phyloP scores from a whole-genome alignment of 2,888 invertebrate genomes.

The Nyleta sp. region DNA sequence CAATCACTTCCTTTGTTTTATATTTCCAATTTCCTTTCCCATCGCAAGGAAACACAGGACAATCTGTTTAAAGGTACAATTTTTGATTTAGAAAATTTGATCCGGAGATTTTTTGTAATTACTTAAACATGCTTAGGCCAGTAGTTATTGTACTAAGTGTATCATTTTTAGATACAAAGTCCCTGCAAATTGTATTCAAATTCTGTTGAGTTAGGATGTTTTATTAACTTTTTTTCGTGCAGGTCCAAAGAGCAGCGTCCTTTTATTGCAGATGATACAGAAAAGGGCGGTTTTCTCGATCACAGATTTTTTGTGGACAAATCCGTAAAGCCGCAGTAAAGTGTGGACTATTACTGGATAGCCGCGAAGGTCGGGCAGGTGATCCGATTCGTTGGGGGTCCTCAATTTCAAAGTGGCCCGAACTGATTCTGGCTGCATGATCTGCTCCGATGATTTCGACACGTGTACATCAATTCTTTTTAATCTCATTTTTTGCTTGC shows the following conservation, averaged over 20 bases:
- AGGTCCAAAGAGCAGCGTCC: too few relatives aligned
- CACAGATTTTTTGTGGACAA: conserved; percentile 53
- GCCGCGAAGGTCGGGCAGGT: conserved; percentile 70
- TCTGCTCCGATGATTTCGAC: conserved; percentile 27
- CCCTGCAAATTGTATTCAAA: too few relatives aligned
- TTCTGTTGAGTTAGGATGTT: too few relatives aligned
- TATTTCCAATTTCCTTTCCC: conserved; percentile 61
- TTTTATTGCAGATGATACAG: conserved; percentile 28
- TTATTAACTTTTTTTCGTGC: too few relatives aligned
- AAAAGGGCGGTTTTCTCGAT: conserved; percentile 37
- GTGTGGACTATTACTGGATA: conserved; percentile 37
- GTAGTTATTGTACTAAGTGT: too few relatives aligned
- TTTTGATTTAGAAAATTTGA: background rate
- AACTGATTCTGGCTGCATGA: conserved; percentile 63
- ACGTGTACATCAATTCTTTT: conserved; percentile 3
- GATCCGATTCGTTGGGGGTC: conserved; percentile 72
- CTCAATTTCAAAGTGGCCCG: conserved; percentile 71
- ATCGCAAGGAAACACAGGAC: background rate
- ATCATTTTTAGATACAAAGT: too few relatives aligned
- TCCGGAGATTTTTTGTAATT: too few relatives aligned
- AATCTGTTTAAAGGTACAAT: background rate
- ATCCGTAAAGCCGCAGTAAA: conserved; percentile 52
- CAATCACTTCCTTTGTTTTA: conserved; percentile 32
- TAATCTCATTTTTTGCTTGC: too few relatives aligned
- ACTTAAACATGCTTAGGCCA: too few relatives aligned